A percentile compares a stretch with the other conserved stretches of the same genome.
phyloP scores from a whole-genome alignment of 1,140 invertebrate genomes.

The Bombus cullumanus region DNA sequence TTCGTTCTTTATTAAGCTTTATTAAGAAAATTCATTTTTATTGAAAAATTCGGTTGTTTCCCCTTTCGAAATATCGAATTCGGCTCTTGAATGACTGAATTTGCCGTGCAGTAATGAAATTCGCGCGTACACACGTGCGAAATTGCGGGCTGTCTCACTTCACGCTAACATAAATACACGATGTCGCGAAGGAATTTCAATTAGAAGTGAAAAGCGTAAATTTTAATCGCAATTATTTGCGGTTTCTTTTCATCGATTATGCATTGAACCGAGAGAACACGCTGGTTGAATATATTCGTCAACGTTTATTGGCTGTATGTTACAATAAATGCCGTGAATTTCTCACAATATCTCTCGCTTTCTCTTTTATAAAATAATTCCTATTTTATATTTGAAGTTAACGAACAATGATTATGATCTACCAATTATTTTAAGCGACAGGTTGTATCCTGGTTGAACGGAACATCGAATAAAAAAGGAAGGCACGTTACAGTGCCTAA shows the following conservation, averaged over 20 bases:
- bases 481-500: neutral
- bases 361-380: neutral
- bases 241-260: neutral
- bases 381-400: neutral
- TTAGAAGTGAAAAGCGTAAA: slow-evolving; percentile 6
- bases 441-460: neutral
- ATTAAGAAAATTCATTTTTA: neutral
- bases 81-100: neutral
- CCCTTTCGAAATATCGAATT: neutral
- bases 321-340: no score
- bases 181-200: slow-evolving; percentile 19
- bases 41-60: neutral
- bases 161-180: neutral
- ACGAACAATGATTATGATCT: neutral
- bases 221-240: slow-evolving; percentile 20
- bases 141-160: neutral
- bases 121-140: neutral
- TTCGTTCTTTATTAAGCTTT: neutral
- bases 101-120: neutral
- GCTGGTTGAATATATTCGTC: neutral
- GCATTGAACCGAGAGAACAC: neutral
- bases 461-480: neutral
- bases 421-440: neutral
- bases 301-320: neutral
- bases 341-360: no score